A percentile compares a stretch with the other conserved stretches of the same genome.
Conservation (phyloP, 1,140 invertebrate species). For the Drosophila nannoptera region DNA sequence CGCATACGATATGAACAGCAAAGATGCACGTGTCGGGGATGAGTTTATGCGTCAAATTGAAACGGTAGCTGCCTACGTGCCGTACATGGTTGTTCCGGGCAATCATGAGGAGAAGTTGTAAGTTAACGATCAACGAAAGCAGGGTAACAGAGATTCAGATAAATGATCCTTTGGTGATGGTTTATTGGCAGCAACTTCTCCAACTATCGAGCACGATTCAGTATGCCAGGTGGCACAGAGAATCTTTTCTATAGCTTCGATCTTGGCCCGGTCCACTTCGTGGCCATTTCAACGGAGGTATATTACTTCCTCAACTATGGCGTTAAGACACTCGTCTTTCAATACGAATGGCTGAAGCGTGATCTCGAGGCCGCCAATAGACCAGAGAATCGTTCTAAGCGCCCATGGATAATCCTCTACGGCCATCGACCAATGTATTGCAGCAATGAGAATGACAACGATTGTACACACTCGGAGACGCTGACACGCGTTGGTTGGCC, state of each 20-base stretch:
- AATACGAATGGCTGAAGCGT: conserved; percentile 93
- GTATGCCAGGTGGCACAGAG: conserved; percentile 90
- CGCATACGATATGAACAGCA: conserved; percentile 95
- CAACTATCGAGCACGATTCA: conserved; percentile 91
- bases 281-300: conserved; percentile 95
- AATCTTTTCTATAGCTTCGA: conserved; percentile 94
- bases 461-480: conserved; percentile 90
- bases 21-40: conserved; percentile 90
- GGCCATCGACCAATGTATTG: conserved; percentile 99
- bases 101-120: conserved; percentile 94
- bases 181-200: conserved; percentile 88
- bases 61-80: conserved; percentile 90
- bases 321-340: conserved; percentile 88
- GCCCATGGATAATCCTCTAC: conserved; percentile 96
- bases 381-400: conserved; percentile 83
- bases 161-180: not conserved
- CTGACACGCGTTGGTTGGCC: conserved; percentile 87
- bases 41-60: conserved; percentile 95
- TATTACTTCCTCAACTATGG: conserved; percentile 97
- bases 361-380: conserved; percentile 87
- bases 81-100: conserved; percentile 95
- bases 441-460: conserved; percentile 91
- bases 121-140: conserved; percentile 76
- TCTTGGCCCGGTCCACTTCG: conserved; percentile 94
- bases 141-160: not conserved